phyloP scores from a whole-genome alignment of 2,888 invertebrate species.

The Trissonchulus sp. region DNA sequence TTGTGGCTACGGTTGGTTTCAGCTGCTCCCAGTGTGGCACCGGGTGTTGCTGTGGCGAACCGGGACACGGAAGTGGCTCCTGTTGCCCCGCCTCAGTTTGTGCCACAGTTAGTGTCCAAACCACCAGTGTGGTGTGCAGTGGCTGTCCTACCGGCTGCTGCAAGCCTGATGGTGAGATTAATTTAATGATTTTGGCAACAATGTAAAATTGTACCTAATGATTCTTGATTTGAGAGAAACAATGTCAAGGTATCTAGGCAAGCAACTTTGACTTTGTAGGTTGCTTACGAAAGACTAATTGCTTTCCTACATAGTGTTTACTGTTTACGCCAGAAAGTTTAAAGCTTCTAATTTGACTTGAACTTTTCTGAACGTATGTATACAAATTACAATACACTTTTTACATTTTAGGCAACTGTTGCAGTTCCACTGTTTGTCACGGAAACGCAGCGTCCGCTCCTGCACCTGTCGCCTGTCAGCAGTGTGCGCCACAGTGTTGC shows the following conservation, averaged over 20 bases:
- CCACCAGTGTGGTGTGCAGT: not conserved
- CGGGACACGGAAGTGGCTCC: too few species aligned
- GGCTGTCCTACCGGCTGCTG: not conserved
- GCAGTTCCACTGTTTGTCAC: not conserved
- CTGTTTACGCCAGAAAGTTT: too few species aligned
- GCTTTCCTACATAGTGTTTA: too few species aligned
- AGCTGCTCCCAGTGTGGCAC: not conserved
- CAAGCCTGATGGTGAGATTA: not conserved
- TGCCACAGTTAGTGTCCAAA: not conserved
- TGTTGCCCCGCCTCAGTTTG: not conserved
- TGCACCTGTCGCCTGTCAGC: not conserved
- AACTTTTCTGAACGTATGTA: too few species aligned
- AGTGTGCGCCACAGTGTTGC: not conserved
- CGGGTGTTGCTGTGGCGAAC: not conserved
- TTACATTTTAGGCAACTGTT: not conserved
- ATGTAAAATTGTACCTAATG: too few species aligned
- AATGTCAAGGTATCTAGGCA: too few species aligned
- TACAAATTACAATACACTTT: not conserved
- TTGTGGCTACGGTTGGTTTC: not conserved
- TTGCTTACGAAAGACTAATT: too few species aligned
- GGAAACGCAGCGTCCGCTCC: not conserved
- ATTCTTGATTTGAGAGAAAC: too few species aligned
- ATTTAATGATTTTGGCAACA: too few species aligned
- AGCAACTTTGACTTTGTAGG: too few species aligned
- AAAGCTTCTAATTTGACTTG: too few species aligned